A percentile compares a stretch with the other conserved stretches of the same genome.
Evolutionary conservation across 2,113 vertebrate genomes (phyloP).

Genomic region (Tachysurus fulvidraco): DNA sequence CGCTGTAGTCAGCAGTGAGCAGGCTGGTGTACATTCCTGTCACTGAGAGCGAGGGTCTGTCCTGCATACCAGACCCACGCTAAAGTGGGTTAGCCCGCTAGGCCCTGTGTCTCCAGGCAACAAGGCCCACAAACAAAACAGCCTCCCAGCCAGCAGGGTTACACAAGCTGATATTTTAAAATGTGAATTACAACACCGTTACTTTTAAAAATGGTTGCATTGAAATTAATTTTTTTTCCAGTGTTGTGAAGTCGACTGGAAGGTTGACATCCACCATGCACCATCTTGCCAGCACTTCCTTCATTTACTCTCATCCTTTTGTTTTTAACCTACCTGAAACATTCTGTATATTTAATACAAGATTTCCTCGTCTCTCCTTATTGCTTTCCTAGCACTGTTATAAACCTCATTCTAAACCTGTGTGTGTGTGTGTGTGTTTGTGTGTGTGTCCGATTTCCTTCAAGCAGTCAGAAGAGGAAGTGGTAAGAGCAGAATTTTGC

Average conservation of each 20-base stretch:
- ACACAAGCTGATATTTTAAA: conserved; percentile 18
- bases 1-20: conserved; percentile 33
- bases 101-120: conserved; percentile 40
- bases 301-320: not conserved
- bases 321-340: conserved; percentile 3
- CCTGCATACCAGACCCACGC: conserved; percentile 46
- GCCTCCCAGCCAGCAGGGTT: conserved; percentile 11
- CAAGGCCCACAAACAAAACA: conserved; percentile 47
- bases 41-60: conserved; percentile 41
- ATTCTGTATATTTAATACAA: conserved; percentile 23
- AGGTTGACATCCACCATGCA: too few relatives aligned
- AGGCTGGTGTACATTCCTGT: conserved; percentile 33
- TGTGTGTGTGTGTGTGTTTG: conserved; percentile 51
- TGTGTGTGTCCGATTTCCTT: conserved; percentile 82
- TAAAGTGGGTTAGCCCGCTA: conserved; percentile 41
- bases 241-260: not conserved
- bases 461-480: conserved; percentile 94
- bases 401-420: conserved; percentile 81
- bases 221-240: not conserved
- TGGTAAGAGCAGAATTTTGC: conserved; percentile 83
- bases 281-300: not conserved
- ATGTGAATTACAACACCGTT: not conserved
- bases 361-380: not conserved
- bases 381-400: conserved; percentile 62
- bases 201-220: not conserved